These are phyloP conservation scores for Mesembrinibis cayennensis DNA, from an alignment of 2,113 vertebrate species.

Conservation along the genomic window DNA sequence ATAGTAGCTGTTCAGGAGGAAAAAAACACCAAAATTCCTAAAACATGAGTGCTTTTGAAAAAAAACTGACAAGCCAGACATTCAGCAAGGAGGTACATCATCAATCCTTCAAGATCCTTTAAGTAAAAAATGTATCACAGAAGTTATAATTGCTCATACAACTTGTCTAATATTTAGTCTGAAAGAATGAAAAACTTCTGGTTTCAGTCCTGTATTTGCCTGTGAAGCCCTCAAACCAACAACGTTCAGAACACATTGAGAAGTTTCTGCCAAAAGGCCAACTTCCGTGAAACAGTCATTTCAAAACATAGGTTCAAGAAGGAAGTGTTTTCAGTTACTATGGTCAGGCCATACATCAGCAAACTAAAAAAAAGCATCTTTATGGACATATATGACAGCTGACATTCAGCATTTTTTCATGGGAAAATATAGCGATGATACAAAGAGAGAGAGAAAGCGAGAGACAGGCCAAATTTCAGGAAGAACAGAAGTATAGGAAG, in stretches of 20 bases:
- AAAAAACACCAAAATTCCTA: neutral
- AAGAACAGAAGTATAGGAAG: neutral
- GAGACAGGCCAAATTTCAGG: neutral
- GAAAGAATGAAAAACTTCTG: neutral
- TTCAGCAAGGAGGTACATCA: neutral
- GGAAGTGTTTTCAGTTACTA: neutral
- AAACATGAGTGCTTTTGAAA: neutral
- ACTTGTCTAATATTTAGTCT: neutral
- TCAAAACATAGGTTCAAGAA: neutral
- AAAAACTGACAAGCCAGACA: neutral
- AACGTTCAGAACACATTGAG: neutral
- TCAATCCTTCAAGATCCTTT: neutral
- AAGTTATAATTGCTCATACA: neutral
- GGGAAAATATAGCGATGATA: neutral
- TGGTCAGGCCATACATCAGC: neutral
- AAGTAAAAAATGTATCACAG: neutral
- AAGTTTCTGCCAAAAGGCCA: neutral
- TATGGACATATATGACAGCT: neutral
- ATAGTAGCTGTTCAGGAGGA: constrained; percentile 81
- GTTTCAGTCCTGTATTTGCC: neutral
- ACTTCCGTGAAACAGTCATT: neutral
- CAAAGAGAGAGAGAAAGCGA: neutral
- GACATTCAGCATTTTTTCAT: neutral
- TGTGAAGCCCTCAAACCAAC: neutral
- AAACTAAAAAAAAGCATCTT: neutral